These are phyloP conservation scores for Polymixis lichenea DNA, from an alignment of 2,888 invertebrate species.

Conservation along the genomic window DNA sequence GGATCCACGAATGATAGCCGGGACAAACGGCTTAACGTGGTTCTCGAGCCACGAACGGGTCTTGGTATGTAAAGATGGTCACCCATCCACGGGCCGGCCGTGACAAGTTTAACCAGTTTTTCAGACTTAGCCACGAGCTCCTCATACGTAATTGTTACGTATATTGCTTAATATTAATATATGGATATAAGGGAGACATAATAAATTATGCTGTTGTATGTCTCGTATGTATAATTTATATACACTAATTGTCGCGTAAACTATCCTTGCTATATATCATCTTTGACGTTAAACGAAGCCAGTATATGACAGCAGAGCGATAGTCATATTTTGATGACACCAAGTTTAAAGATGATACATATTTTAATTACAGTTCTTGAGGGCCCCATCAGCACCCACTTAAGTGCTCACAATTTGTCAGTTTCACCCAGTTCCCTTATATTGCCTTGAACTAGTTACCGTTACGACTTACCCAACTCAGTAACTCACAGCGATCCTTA, in stretches of 20 bases:
- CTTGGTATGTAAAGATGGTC: too few species aligned
- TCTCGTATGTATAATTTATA: background rate
- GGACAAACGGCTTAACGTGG: too few species aligned
- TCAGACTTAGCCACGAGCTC: too few species aligned
- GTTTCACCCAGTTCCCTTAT: background rate
- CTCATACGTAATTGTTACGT: too few species aligned
- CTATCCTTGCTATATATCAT: background rate
- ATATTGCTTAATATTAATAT: background rate
- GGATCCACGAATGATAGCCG: too few species aligned
- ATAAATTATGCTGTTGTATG: background rate
- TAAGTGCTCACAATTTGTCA: constrained; percentile 22
- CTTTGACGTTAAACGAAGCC: background rate
- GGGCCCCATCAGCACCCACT: background rate
- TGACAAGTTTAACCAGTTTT: too few species aligned
- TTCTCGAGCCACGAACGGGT: too few species aligned
- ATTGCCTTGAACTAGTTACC: constrained; percentile 27
- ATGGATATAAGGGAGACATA: background rate
- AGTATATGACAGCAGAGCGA: background rate
- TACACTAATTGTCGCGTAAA: background rate
- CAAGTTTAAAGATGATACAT: background rate
- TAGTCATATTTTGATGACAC: background rate
- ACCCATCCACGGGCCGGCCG: too few species aligned
- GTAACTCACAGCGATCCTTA: constrained; percentile 51
- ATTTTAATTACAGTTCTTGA: constrained; percentile 15
- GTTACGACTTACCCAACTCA: constrained; percentile 21